These are phyloP conservation scores for Lophura swinhoii DNA, from an alignment of 2,797 vertebrate species.

Conservation along the genomic window DNA sequence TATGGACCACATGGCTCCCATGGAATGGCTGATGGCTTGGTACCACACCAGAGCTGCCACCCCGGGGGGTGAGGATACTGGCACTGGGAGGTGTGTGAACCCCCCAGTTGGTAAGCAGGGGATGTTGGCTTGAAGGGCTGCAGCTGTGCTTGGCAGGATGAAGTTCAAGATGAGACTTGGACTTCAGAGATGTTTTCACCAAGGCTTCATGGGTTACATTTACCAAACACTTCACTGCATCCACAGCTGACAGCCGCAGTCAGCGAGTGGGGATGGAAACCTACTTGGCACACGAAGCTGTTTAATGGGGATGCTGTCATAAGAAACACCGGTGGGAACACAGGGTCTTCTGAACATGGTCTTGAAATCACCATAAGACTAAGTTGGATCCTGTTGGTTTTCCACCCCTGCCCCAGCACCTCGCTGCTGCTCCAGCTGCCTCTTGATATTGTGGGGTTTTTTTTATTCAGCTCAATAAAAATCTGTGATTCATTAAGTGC, in stretches of 20 bases:
- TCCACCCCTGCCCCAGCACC: neutral
- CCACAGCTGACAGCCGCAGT: neutral
- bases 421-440: neutral
- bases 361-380: neutral
- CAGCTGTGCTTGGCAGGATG: neutral
- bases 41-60: neutral
- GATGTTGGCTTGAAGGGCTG: constrained; percentile 14
- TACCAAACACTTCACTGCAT: fast-evolving
- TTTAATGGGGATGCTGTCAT: neutral
- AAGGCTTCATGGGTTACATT: fast-evolving
- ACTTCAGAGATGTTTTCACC: neutral
- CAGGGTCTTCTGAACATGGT: neutral
- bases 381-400: neutral
- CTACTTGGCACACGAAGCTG: neutral
- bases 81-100: neutral
- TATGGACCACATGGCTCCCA: neutral
- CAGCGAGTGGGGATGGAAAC: neutral
- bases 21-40: constrained; percentile 16
- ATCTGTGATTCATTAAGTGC: constrained; percentile 72
- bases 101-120: constrained; percentile 20
- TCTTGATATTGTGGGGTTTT: constrained; percentile 2
- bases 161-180: constrained; percentile 9
- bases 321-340: neutral
- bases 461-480: constrained; percentile 59
- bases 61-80: neutral